Base-by-base conservation (phyloP, 2,113 vertebrate species). In the Herpetotheres cachinnans region DNA sequence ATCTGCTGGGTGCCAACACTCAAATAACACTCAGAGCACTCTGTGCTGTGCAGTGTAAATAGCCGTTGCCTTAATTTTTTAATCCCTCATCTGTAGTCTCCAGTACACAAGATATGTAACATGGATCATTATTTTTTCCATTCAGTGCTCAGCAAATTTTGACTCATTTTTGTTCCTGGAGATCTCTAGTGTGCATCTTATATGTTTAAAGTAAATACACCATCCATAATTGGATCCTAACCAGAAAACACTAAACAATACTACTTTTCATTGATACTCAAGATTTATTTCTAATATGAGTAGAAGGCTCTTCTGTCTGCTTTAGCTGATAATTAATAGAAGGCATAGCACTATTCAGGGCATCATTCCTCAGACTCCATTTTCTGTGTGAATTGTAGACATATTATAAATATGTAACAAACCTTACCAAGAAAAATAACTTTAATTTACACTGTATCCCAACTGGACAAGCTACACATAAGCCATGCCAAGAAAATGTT, bases 141-240 rank as follows among this genome's bases (percentile, higher is more conserved):
- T 95, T 97, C 94, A 76, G 87, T 83, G 78, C 84, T 17, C 94
- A 95, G 94, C 95, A 95, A 94, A 82, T 95, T 97, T 96, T 34
- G 15, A 80, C 81, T 96, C 73, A 40, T 96, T 97, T 94, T 97
- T 96, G 76, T 95, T 96, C 82, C 86, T 93, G 93, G 90, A 96
- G 94, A 95, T 95, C 89, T 96, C 95, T 79, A 92, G 91, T 86
- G 72, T 96, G 84, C 17, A 4, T 95, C 92, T 91, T 93, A 80
- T 74, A 95, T 72, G 82, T 97, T 96, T 97, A 96, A 98, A 97
- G 96, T 97, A 97, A 97, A 97, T 89, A 96, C 58, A 80, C 80
- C 91, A 90, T 58, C 94, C 13, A 15, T 96, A 97, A 96, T 85
- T 96, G 95, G 95, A 97, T 95, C 83, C 90, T 95, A 95, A 95